Evolutionary conservation across 1,140 invertebrate genomes (phyloP), one percentile per base, ranked within the genome.

Genomic region (Tetramorium simillimum): DNA sequence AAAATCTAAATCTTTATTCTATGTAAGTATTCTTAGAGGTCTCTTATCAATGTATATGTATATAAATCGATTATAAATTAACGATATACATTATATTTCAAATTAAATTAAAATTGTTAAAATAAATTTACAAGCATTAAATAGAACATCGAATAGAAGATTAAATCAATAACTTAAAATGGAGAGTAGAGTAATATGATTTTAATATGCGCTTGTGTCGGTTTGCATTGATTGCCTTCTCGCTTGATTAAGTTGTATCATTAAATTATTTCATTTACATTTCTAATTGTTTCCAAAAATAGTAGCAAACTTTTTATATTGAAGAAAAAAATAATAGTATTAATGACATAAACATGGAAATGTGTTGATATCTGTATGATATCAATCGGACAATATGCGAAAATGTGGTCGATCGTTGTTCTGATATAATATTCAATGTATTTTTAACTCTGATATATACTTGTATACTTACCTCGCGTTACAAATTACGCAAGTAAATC

Each of bases 391-490:
- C 1, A 69, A 69, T 69, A 69, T 51, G n/a, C n/a, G 49, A 80
- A 40, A 80, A 80, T 80, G 21, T 16, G 69, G 49, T 80, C 62
- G 28, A 80, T 65, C 14, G 37, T 60, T 3, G 16, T 70, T 70
- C 40, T n/a, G 37, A 24, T 51, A 18, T 7, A 24, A 72, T 51
- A 62, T 69, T 9, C 7, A 51, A 12, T 24, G 3, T 21, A 37
- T 53, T 37, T 56, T 67, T 87, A 49, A 18, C 2, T 21, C 2
- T 65, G n/a, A 51, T 60, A 4, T 60, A 4, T 21, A 53, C 18
- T 84, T 85, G 10, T 51, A 18, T 18, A 90, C 89, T 84, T 69
- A 60, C 43, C 33, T 16, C 10, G 16, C n/a, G 56, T 16, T 33
- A 70, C 6, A 58, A 63, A 88, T 69, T 43, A 82, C n/a, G 67